Base-by-base conservation (phyloP, 2,888 invertebrate genomes). In the Calliopum simillimum region DNA sequence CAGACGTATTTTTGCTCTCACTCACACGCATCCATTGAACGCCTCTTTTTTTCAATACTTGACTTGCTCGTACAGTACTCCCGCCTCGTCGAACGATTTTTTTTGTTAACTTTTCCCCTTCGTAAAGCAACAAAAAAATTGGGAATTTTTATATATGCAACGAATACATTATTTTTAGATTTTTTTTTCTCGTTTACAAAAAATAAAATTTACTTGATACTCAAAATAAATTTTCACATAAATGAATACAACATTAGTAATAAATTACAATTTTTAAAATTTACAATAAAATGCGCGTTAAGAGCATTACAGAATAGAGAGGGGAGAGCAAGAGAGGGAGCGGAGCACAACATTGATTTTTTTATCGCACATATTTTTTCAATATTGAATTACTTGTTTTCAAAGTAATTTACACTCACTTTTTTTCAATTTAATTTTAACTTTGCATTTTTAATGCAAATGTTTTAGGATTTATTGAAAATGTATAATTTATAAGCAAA, bases 1-100 rank as follows among this genome's bases (percentile, higher is more conserved):
- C 58, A 5, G 43, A 6, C 12, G 3, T n/a, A 51, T 19, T 51
- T 51, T 68, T 33, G 19, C 41, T 53, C 61, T 58, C 16, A 33
- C 47, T 59, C 59, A 16, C 65, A 53, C 47, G 14, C 16, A 44
- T n/a, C 43, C 13, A 6, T n/a, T 19, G 8, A 43, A 16, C 55
- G 6, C 61, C 33, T 14, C 51, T 5, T n/a, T 13, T 59, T 56
- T 55, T 25, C 23, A 19, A n/a, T 16, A 44, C 19, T 61, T 16
- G 23, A 14, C 23, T 56, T 56, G 25, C 16, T 61, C 68, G 73
- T 73, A 73, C 73, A 73, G 73, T 69, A 73, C 71, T 71, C 69
- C 19, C 73, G 71, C 71, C 73, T 71, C 71, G 67, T 59, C 55
- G 56, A 66, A 46, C 12, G 46, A 44, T 56, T 66, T 56, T 56